A percentile compares a stretch with the other conserved stretches of the same genome.
Evolutionary conservation across 2,113 vertebrate species (phyloP).

Genomic region (Sus scrofa): T2T-Sscrofa CM000823.6:40806001-40806500

Average conservation of each 20-base stretch:
- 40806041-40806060: background rate
- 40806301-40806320: background rate
- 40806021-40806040: background rate
- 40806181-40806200: background rate
- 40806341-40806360: background rate
- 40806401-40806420: background rate
- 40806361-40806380: background rate
- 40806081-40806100: background rate
- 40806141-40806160: background rate
- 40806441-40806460: no score
- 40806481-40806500: no score
- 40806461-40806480: no score
- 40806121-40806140: background rate
- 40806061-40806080: background rate
- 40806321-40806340: background rate
- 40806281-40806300: background rate
- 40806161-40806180: background rate
- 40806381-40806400: background rate
- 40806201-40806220: background rate
- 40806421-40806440: no score
- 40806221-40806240: background rate
- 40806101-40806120: conserved; percentile 5
- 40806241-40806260: background rate
- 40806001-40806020: background rate
- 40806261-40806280: background rate